phyloP scores from a whole-genome alignment of 2,113 vertebrate genomes.

The Puma concolor region DNA sequence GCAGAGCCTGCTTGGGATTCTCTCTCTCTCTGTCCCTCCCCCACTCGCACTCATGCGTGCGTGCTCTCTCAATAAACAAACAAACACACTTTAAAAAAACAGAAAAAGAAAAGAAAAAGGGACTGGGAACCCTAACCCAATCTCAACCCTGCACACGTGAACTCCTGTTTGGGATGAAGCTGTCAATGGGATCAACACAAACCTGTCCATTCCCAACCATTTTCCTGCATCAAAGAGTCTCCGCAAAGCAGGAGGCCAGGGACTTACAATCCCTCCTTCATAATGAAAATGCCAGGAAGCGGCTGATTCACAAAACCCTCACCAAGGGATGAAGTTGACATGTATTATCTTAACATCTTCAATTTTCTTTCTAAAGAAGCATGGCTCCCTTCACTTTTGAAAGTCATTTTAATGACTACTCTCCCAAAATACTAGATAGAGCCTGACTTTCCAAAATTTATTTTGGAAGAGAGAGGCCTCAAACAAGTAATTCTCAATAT shows the following conservation, averaged over 20 bases:
- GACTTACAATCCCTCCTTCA: not conserved
- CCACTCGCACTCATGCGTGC: too few relatives aligned
- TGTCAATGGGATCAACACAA: not conserved
- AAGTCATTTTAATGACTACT: conserved; percentile 56
- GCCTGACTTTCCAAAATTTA: not conserved
- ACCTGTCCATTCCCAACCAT: too few relatives aligned
- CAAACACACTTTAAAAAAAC: too few relatives aligned
- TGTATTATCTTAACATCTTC: not conserved
- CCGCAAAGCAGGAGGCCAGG: rapidly evolving
- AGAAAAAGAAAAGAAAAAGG: not conserved
- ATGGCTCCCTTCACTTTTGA: conserved; percentile 32
- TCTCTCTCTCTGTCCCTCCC: too few relatives aligned
- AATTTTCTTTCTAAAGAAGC: conserved; percentile 30
- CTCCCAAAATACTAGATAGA: not conserved
- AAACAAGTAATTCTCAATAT: not conserved
- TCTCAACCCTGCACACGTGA: not conserved
- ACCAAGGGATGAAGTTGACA: not conserved
- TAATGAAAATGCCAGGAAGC: not conserved
- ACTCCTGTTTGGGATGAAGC: too few relatives aligned
- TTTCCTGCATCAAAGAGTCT: not conserved
- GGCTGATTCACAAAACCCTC: not conserved
- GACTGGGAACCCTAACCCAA: not conserved
- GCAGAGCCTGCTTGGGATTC: too few relatives aligned
- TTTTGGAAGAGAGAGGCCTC: conserved; percentile 30
- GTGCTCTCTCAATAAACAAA: too few relatives aligned